Percentiles rank a stretch among this genome's conserved stretches.
These are phyloP conservation scores for Drosophila mercatorum DNA, from an alignment of 2,888 invertebrate genomes.

Conservation along the genomic window DNA sequence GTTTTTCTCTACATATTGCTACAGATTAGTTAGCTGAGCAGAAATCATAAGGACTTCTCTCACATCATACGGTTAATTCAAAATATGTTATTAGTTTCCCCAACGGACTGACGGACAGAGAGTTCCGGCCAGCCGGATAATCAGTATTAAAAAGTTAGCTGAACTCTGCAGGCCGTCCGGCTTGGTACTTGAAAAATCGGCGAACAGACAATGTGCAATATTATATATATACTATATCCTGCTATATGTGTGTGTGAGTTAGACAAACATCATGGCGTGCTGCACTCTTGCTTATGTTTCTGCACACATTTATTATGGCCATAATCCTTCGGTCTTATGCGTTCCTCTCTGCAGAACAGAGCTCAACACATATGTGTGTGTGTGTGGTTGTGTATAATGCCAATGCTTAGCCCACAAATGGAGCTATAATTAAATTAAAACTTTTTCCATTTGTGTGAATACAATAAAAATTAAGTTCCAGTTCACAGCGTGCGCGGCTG, in stretches of 20 bases:
- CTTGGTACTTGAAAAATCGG: slow-evolving; percentile 36
- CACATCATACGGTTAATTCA: slow-evolving; percentile 38
- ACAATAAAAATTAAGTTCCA: slow-evolving; percentile 41
- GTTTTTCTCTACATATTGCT: slow-evolving; percentile 43
- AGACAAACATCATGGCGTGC: slow-evolving; percentile 57
- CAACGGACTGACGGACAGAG: slow-evolving; percentile 8
- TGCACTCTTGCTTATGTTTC: slow-evolving; percentile 52
- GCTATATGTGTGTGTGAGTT: slow-evolving; percentile 35
- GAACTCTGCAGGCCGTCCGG: slow-evolving; percentile 20
- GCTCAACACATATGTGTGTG: slow-evolving; percentile 34
- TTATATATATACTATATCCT: slow-evolving; percentile 34
- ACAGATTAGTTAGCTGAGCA: slow-evolving; percentile 16
- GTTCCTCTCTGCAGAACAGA: slow-evolving; percentile 21
- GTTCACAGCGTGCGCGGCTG: slow-evolving; percentile 33
- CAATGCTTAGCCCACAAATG: slow-evolving; percentile 47
- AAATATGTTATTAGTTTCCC: slow-evolving; percentile 67
- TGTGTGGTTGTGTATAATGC: slow-evolving; percentile 49
- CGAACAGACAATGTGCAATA: slow-evolving; percentile 49
- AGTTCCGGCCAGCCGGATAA: slow-evolving; percentile 59
- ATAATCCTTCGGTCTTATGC: slow-evolving; percentile 71
- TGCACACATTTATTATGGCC: slow-evolving; percentile 67
- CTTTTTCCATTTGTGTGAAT: slow-evolving; percentile 54
- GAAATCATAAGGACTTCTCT: slow-evolving; percentile 22
- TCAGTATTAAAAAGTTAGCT: slow-evolving; percentile 69
- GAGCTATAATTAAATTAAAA: slow-evolving; percentile 78